Evolutionary conservation across 1,140 invertebrate species (phyloP).

Genomic region (Ctenoplectra terminalis): DNA sequence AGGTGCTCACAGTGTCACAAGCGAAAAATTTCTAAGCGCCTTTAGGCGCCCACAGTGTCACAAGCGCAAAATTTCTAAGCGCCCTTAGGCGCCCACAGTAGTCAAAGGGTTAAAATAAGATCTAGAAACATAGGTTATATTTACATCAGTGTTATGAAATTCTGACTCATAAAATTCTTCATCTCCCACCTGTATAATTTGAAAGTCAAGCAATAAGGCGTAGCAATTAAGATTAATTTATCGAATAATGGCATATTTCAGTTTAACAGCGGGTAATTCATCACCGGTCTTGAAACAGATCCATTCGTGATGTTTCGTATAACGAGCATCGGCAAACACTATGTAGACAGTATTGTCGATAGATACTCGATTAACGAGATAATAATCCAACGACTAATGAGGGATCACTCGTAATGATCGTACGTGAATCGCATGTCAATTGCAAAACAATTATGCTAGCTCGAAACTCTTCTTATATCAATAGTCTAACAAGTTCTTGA

Average conservation of each 20-base stretch:
- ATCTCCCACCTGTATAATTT: too few species aligned
- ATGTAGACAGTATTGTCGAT: not conserved
- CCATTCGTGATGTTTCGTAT: not conserved
- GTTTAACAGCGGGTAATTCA: slow-evolving; percentile 14
- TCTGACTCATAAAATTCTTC: too few species aligned
- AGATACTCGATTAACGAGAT: slow-evolving; percentile 44
- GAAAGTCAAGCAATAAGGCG: not conserved
- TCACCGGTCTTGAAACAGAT: slow-evolving; percentile 18
- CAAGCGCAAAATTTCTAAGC: too few species aligned
- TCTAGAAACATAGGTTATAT: too few species aligned
- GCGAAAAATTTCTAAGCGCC: too few species aligned
- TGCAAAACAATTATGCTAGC: not conserved
- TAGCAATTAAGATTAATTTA: slow-evolving; percentile 16
- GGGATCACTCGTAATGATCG: slow-evolving; percentile 39
- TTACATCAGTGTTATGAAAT: too few species aligned
- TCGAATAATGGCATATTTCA: not conserved
- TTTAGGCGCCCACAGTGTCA: too few species aligned
- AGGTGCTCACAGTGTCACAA: too few species aligned
- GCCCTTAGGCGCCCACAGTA: too few species aligned
- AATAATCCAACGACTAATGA: slow-evolving; percentile 59
- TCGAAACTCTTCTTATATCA: slow-evolving; percentile 12
- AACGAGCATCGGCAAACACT: not conserved
- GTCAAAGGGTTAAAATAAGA: too few species aligned
- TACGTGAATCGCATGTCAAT: slow-evolving; percentile 43
- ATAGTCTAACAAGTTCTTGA: slow-evolving; percentile 32